phyloP scores from a whole-genome alignment of 1,140 invertebrate species.

The Atta texana region DNA sequence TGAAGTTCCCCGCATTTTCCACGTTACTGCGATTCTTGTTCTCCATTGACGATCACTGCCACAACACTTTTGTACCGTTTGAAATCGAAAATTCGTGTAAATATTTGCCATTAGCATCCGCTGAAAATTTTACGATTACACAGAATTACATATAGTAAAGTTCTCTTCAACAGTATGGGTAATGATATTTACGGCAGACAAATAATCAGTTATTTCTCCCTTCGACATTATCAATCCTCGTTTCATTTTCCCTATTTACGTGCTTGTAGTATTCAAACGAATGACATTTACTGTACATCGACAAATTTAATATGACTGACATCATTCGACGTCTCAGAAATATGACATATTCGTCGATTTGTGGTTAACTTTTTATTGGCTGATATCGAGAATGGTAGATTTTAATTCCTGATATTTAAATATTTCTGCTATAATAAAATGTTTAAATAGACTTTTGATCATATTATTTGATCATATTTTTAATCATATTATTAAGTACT shows the following conservation, averaged over 20 bases:
- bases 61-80: constrained; percentile 40
- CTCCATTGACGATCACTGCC: constrained; percentile 62
- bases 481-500: constrained; percentile 3
- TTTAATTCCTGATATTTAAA: background rate
- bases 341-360: background rate
- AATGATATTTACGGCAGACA: constrained; percentile 53
- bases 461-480: background rate
- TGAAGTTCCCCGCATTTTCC: constrained; percentile 62
- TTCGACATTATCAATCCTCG: constrained; percentile 29
- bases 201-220: constrained; percentile 43
- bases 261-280: constrained; percentile 27
- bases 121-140: constrained; percentile 52
- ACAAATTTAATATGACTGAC: background rate
- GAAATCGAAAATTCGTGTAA: constrained; percentile 43
- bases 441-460: background rate
- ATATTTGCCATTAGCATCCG: constrained; percentile 54
- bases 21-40: constrained; percentile 59
- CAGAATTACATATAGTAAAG: constrained; percentile 38
- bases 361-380: background rate
- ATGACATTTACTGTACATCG: background rate
- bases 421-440: background rate
- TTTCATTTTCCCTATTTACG: constrained; percentile 23
- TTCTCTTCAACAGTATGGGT: background rate
- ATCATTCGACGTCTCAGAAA: background rate
- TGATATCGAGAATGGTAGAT: background rate